Evolutionary conservation across 2,113 vertebrate species (phyloP), one percentile per base, ranked within the genome.

Genomic region (Rhynchopsitta pachyrhyncha): DNA sequence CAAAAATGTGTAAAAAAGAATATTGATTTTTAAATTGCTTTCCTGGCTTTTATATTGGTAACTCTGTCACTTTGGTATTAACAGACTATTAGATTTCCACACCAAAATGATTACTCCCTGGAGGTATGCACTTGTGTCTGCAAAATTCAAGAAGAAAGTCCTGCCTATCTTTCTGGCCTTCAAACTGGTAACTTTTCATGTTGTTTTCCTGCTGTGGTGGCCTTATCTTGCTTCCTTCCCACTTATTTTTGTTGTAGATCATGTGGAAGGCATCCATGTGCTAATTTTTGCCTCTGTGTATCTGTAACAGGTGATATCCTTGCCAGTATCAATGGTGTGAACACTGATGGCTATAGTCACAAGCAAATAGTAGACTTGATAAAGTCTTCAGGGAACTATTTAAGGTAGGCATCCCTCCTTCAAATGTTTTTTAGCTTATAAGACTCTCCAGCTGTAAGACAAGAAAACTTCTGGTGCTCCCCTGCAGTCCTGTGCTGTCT

Each of bases 161-260:
- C 98, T 9, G 99, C 99, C 39, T 98, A 98, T 49, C 97, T 84
- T 7, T 98, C 99, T 10, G 99, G 99, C 59, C 97, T 99, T n/a
- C 98, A 98, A 63, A 59, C 95, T 10, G 99, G 99, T 99, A 97
- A 98, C 23, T 91, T 2, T 7, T 17, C 15, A 2, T 52, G 76
- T 1, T 10, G 11, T 7, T 28, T 83, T 80, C 62, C 68, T 47
- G 66, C 22, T 2, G 3, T 10, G 83, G 75, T n/a, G 60, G 60
- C 24, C 53, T 71, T 64, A 2, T 3, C 50, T 67, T 50, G 53
- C 70, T 35, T 23, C 46, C 24, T 12, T 39, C n/a, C 49, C 39
- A 5, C 13, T 17, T 15, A 28, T 19, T 81, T 84, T 25, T 17
- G 8, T n/a, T 27, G 33, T 24, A 28, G 52, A 12, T 49, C 49